Conservation (phyloP, 2,888 invertebrate species). For the Melanargia galathea region DNA sequence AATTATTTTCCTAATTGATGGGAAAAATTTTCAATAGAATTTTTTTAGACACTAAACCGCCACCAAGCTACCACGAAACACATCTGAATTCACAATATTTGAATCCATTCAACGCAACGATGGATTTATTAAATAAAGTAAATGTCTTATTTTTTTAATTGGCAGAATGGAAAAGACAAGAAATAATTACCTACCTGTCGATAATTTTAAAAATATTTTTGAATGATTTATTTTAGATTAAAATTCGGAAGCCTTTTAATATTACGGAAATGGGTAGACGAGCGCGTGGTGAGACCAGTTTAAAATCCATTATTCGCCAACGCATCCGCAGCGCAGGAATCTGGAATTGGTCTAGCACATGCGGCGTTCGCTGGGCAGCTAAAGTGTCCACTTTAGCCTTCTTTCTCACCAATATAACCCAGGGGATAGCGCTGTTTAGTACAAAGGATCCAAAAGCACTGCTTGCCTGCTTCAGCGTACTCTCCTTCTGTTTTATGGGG, state of each 20-base stretch:
- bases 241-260: background rate
- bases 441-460: constrained; percentile 51
- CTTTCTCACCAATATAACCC: constrained; percentile 48
- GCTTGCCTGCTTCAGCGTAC: constrained; percentile 63
- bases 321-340: constrained; percentile 50
- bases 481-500: constrained; percentile 64
- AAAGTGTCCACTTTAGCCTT: constrained; percentile 50
- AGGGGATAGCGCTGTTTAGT: constrained; percentile 50
- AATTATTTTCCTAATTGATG: background rate
- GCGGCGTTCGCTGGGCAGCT: constrained; percentile 46
- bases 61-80: too few relatives aligned
- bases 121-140: background rate
- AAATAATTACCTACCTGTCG: background rate
- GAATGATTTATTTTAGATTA: background rate
- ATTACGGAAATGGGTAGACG: background rate
- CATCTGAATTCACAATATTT: too few relatives aligned
- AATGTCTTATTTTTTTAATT: background rate
- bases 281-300: constrained; percentile 7
- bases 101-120: too few relatives aligned
- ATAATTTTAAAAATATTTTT: background rate
- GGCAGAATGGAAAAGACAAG: background rate
- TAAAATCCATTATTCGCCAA: constrained; percentile 39
- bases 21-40: background rate
- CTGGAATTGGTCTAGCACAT: constrained; percentile 37
- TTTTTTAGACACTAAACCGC: background rate